phyloP scores from a whole-genome alignment of 2,797 vertebrate species.

The Gallinago stenura region DNA sequence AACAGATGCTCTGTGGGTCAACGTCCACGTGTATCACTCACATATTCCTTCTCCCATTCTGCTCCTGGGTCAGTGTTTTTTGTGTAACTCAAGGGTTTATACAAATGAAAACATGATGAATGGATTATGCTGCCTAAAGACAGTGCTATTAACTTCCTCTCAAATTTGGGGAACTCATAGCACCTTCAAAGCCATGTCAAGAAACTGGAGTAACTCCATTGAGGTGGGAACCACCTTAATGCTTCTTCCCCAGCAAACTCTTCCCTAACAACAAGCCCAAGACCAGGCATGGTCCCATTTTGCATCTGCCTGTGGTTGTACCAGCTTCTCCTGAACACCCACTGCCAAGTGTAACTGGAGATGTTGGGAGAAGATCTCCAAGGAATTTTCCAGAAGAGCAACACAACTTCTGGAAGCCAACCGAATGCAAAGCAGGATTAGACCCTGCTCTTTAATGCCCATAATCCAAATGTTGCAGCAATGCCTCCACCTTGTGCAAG shows the following conservation, averaged over 20 bases:
- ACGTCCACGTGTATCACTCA: accelerated
- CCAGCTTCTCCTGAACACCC: neutral
- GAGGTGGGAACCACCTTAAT: neutral
- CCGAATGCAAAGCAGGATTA: neutral
- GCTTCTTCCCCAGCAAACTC: neutral
- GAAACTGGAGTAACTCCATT: neutral
- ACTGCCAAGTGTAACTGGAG: neutral
- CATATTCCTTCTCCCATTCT: neutral
- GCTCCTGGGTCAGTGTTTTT: neutral
- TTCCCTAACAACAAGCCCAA: neutral
- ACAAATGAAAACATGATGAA: neutral
- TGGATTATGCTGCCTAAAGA: neutral
- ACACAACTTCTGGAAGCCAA: neutral
- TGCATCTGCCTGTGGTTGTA: neutral
- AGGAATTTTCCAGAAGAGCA: neutral
- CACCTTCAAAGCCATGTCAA: neutral
- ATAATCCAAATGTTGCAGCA: neutral
- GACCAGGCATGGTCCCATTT: neutral
- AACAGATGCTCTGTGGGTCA: neutral
- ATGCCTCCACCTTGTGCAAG: neutral
- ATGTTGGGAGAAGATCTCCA: accelerated
- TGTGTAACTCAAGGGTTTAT: neutral
- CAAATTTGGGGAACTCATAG: neutral
- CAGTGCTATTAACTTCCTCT: neutral
- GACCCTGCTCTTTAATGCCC: neutral